Percentiles rank a stretch among this genome's conserved stretches.
Evolutionary conservation across 53 echinoderm and acorn worm genomes (phyloP).

Genomic region (Apostichopus leukothele): DNA sequence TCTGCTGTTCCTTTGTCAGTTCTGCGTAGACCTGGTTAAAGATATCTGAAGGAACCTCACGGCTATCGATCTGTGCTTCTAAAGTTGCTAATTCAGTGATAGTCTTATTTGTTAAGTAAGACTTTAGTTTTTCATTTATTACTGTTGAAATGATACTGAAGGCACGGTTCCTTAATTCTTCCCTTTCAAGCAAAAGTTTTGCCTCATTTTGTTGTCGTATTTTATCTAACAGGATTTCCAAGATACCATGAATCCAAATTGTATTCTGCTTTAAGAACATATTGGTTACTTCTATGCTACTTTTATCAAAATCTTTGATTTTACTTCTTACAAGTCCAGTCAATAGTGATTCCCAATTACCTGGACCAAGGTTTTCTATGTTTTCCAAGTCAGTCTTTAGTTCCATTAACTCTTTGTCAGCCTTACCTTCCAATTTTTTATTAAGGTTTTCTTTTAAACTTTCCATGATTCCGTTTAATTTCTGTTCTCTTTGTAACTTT

Average conservation of each 20-base stretch:
- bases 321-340: background rate
- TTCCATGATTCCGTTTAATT: background rate
- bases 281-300: too few relatives aligned
- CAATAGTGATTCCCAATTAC: background rate
- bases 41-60: background rate
- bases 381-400: background rate
- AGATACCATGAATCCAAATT: background rate
- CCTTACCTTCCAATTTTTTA: background rate
- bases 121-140: background rate
- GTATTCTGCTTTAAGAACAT: background rate
- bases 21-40: background rate
- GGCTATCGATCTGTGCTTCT: background rate
- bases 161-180: background rate
- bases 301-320: background rate
- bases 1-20: background rate
- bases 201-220: background rate
- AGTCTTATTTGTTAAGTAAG: background rate
- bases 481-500: background rate
- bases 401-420: background rate
- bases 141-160: background rate
- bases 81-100: background rate
- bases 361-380: background rate
- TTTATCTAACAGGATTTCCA: background rate
- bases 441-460: background rate
- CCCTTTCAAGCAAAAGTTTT: background rate